Conservation (phyloP, 2,888 invertebrate species). For the Rhingia campestris region DNA sequence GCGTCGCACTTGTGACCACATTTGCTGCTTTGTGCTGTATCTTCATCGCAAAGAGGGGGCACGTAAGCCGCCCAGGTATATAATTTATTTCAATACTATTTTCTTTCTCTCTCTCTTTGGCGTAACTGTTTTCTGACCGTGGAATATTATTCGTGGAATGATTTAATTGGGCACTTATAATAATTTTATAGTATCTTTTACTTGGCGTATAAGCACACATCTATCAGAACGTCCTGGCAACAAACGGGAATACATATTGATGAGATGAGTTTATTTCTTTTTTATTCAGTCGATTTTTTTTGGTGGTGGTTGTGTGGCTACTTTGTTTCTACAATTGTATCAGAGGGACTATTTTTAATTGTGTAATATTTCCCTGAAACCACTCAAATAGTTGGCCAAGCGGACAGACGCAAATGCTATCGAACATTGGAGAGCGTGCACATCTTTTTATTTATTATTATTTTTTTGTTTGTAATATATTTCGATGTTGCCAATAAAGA, state of each 20-base stretch:
- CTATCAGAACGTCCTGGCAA: constrained; percentile 47
- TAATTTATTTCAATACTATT: constrained; percentile 21
- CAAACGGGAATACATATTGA: constrained; percentile 32
- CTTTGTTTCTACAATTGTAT: constrained; percentile 27
- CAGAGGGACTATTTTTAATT: constrained; percentile 63
- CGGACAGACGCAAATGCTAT: constrained; percentile 23
- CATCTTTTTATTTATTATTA: constrained; percentile 43
- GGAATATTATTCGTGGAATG: constrained; percentile 71
- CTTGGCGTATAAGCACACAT: constrained; percentile 26
- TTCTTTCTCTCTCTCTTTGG: constrained; percentile 26
- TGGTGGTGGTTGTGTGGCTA: not conserved
- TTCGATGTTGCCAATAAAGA: constrained; percentile 65
- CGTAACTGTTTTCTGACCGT: constrained; percentile 55
- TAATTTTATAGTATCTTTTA: constrained; percentile 40
- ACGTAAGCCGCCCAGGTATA: constrained; percentile 45
- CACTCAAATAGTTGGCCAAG: constrained; percentile 13
- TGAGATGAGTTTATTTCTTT: not conserved
- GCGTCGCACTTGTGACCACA: constrained; percentile 45
- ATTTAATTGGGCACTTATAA: constrained; percentile 70
- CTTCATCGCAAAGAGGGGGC: constrained; percentile 20
- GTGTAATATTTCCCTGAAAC: constrained; percentile 34
- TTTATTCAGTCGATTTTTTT: not conserved
- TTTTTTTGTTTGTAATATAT: constrained; percentile 27
- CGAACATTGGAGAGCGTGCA: not conserved
- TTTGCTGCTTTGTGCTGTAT: constrained; percentile 38